These are phyloP conservation scores for Diadophis punctatus DNA, from an alignment of 2,113 vertebrate species.

Conservation along the genomic window DNA sequence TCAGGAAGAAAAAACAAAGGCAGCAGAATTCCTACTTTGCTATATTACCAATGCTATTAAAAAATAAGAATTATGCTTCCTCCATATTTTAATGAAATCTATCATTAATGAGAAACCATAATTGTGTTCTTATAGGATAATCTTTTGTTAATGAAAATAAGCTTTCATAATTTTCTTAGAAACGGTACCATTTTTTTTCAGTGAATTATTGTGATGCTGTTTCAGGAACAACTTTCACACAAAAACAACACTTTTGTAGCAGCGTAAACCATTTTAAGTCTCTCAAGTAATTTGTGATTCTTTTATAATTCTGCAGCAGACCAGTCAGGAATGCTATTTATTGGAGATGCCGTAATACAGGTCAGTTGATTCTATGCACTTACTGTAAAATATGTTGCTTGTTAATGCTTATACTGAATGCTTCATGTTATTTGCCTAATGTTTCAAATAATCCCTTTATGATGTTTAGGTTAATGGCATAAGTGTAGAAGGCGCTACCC, in stretches of 20 bases:
- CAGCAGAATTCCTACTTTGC: conserved; percentile 36
- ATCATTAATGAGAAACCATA: conserved; percentile 30
- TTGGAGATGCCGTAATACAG: conserved; percentile 89
- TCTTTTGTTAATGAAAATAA: conserved; percentile 30
- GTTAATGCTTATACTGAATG: conserved; percentile 28
- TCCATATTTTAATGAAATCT: conserved; percentile 46
- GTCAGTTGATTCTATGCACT: conserved; percentile 68
- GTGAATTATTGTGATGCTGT: conserved; percentile 6
- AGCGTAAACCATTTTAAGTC: conserved; percentile 45
- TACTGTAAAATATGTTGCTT: conserved; percentile 8
- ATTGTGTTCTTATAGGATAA: conserved; percentile 35
- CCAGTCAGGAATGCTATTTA: conserved; percentile 89
- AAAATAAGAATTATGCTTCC: conserved; percentile 36
- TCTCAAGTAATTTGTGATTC: conserved; percentile 73
- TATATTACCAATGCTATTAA: conserved; percentile 41
- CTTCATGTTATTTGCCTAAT: background rate
- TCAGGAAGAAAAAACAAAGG: conserved; percentile 18
- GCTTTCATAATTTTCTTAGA: conserved; percentile 40
- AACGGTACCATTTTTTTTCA: conserved; percentile 17
- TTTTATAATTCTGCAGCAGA: conserved; percentile 79
- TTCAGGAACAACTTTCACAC: conserved; percentile 12
- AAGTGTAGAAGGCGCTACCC: conserved; percentile 85
- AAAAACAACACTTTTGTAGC: conserved; percentile 14
- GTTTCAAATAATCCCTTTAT: conserved; percentile 43
- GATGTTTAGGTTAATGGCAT: conserved; percentile 86